phyloP scores from a whole-genome alignment of 1,140 invertebrate species.

The Drosophila nannoptera region DNA sequence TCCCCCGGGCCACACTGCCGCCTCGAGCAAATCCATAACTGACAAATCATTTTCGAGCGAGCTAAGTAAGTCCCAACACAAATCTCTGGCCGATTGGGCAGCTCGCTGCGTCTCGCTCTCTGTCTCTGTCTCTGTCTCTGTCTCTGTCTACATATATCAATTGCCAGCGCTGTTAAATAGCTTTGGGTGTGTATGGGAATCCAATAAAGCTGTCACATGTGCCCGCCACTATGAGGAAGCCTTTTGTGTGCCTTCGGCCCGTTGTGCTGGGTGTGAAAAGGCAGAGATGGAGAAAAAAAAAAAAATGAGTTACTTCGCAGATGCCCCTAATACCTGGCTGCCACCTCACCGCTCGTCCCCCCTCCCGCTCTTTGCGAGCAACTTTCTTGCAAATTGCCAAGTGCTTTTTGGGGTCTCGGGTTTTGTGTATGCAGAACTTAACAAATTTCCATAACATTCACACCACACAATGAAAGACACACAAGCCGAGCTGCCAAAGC shows the following conservation, averaged over 20 bases:
- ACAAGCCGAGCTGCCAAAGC: conserved; percentile 33
- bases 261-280: conserved; percentile 73
- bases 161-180: conserved; percentile 60
- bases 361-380: conserved; percentile 30
- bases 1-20: neutral
- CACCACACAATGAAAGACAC: conserved; percentile 66
- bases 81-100: conserved; percentile 25
- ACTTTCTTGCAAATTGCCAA: conserved; percentile 69
- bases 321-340: conserved; percentile 6
- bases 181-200: conserved; percentile 66
- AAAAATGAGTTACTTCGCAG: conserved; percentile 67
- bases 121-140: neutral
- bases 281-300: conserved; percentile 49
- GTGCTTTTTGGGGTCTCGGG: conserved; percentile 54
- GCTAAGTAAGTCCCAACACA: conserved; percentile 43
- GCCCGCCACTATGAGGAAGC: conserved; percentile 54
- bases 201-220: conserved; percentile 75
- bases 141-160: conserved; percentile 27
- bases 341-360: neutral
- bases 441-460: conserved; percentile 77
- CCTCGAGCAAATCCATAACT: conserved; percentile 39
- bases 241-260: conserved; percentile 46
- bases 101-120: neutral
- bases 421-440: conserved; percentile 71
- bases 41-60: conserved; percentile 65